Evolutionary conservation across 2,797 vertebrate genomes (phyloP), one percentile per base, ranked within the genome.

Genomic region (Ceryle rudis): DNA sequence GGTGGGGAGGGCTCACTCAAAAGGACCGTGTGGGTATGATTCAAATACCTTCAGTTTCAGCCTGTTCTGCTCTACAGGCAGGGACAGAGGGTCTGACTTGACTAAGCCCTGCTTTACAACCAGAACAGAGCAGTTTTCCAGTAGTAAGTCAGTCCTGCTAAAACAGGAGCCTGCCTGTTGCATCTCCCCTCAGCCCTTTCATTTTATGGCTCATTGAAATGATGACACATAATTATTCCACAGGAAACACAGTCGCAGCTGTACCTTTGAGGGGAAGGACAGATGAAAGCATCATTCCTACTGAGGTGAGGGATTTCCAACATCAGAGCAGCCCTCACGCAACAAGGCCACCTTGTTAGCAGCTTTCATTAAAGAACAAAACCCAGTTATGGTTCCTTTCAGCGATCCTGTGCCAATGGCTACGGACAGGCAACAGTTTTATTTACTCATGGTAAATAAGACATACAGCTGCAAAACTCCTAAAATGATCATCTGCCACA

Each of bases 391-490:
- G 28, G 3, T 18, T 66, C 47, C 51, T 31, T 70, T 90, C 72
- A 20, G 35, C 28, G 52, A 66, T 46, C 33, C 41, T 3, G 0
- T 17, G 22, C 14, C 3, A 4, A 42, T 9, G 23, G 29, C 55
- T 55, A 8, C 0, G 0, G n/a, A 35, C 15, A 1, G 1, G 51
- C 81, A 89, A 39, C 0, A 0, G 19, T 11, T 77, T 82, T 54
- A 61, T 81, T 66, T 81, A 31, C 33, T 64, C 21, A 5, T 16
- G 28, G 25, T 31, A 71, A 90, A 33, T 23, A 81, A 78, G 19
- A 29, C 20, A 22, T 23, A 13, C 0, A 3, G 31, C 20, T 80
- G 69, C 31, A 70, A 62, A 0, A 0, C 81, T 39, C 33, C 37
- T 64, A 37, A 78, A 66, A 54, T 31, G 80, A 83, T 46, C 11